These are phyloP conservation scores for Hemibagrus guttatus DNA, from an alignment of 2,797 vertebrate species.

Conservation along the genomic window DNA sequence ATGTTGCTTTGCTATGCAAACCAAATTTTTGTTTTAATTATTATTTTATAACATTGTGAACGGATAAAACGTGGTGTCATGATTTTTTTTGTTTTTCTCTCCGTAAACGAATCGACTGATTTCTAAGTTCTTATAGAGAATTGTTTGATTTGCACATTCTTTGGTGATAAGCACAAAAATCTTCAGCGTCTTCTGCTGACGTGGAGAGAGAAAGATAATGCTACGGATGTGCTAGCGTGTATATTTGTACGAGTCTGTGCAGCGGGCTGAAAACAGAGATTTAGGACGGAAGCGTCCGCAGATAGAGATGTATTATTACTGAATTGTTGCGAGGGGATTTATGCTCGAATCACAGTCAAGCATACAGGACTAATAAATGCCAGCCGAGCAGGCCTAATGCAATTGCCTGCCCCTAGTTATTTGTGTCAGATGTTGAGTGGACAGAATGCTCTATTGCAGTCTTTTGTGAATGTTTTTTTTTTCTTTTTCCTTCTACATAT, in stretches of 20 bases:
- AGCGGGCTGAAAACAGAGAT: slow-evolving; percentile 67
- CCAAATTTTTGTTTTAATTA: slow-evolving; percentile 73
- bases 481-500: neutral
- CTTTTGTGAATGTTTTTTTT: slow-evolving; percentile 26
- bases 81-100: slow-evolving; percentile 78
- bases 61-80: slow-evolving; percentile 87
- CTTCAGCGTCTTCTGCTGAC: slow-evolving; percentile 86
- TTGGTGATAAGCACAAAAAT: slow-evolving; percentile 99
- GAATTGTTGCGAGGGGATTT: slow-evolving; percentile 33
- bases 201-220: slow-evolving; percentile 44
- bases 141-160: slow-evolving; percentile 98
- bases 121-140: slow-evolving; percentile 70
- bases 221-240: slow-evolving; percentile 4
- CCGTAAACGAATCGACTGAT: slow-evolving; percentile 69
- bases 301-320: slow-evolving; percentile 57
- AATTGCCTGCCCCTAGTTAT: slow-evolving; percentile 33
- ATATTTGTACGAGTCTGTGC: slow-evolving; percentile 65
- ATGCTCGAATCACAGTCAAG: slow-evolving; percentile 29
- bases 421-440: slow-evolving; percentile 31
- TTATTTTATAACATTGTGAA: slow-evolving; percentile 89
- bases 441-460: slow-evolving; percentile 26
- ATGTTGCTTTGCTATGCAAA: slow-evolving; percentile 98
- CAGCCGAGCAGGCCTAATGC: slow-evolving; percentile 41
- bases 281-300: slow-evolving; percentile 42
- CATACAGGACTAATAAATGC: slow-evolving; percentile 37